Conservation (phyloP, 2,888 invertebrate genomes). For the Portevinia maculata region DNA sequence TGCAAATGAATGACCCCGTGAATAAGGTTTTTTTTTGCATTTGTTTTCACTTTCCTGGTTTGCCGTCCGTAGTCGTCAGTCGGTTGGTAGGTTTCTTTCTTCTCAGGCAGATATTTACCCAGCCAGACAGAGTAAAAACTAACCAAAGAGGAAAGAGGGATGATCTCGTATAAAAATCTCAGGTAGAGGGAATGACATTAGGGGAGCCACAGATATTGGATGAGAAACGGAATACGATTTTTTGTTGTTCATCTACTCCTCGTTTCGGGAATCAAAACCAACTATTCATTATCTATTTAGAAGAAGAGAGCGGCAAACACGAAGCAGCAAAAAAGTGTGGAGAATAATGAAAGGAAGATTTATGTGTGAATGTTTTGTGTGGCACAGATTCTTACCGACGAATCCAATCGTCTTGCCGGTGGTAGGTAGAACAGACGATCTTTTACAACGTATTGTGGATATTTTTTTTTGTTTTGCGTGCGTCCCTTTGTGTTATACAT, state of each 20-base stretch:
- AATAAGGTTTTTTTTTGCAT: slow-evolving; percentile 61
- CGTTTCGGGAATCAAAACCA: slow-evolving; percentile 48
- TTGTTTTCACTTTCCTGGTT: slow-evolving; percentile 72
- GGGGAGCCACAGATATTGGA: slow-evolving; percentile 59
- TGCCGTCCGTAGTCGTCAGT: slow-evolving; percentile 7
- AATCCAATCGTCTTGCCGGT: slow-evolving; percentile 50
- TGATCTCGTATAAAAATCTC: slow-evolving; percentile 65
- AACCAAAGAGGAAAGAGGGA: slow-evolving; percentile 41
- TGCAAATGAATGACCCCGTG: slow-evolving; percentile 72
- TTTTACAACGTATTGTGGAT: slow-evolving; percentile 40
- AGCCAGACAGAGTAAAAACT: slow-evolving; percentile 13
- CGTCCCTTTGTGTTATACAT: slow-evolving; percentile 59
- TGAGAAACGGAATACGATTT: slow-evolving; percentile 33
- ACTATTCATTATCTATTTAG: slow-evolving; percentile 72
- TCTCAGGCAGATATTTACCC: slow-evolving; percentile 53
- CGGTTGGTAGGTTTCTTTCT: slow-evolving; percentile 52
- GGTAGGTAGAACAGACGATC: slow-evolving; percentile 62
- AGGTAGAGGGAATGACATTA: slow-evolving; percentile 71
- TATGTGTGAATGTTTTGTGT: slow-evolving; percentile 72
- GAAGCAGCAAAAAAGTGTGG: slow-evolving; percentile 28
- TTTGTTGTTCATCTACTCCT: slow-evolving; percentile 40
- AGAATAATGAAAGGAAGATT: slow-evolving; percentile 71
- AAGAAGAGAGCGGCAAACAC: slow-evolving; percentile 10
- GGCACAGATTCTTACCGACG: slow-evolving; percentile 71
- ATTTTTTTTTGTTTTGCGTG: slow-evolving; percentile 54